These are phyloP conservation scores for Teleopsis dalmanni DNA, from an alignment of 1,140 invertebrate species.

Conservation along the genomic window DNA sequence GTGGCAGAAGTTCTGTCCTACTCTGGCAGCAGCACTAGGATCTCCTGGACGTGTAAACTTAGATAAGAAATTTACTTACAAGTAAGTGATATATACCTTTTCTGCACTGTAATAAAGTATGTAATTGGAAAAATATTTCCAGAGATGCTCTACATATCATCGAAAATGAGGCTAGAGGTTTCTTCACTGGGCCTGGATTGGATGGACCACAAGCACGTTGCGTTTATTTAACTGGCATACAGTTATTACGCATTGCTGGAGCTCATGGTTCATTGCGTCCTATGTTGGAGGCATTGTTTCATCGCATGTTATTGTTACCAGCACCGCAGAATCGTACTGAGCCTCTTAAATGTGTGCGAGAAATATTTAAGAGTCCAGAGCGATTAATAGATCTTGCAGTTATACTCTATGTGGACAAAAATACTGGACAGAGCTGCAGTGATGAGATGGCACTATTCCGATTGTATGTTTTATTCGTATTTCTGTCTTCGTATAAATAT, in stretches of 20 bases:
- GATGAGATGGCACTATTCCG: conserved; percentile 86
- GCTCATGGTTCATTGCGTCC: conserved; percentile 74
- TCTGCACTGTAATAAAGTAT: no score
- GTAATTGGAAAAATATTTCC: no score
- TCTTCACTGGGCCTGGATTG: conserved; percentile 39
- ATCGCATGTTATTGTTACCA: conserved; percentile 83
- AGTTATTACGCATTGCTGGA: conserved; percentile 78
- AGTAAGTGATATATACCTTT: conserved; percentile 20
- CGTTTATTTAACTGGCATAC: conserved; percentile 55
- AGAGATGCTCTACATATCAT: conserved; percentile 44
- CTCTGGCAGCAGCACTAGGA: conserved; percentile 77
- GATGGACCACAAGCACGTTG: conserved; percentile 42
- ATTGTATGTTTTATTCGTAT: conserved; percentile 56
- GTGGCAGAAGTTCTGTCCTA: conserved; percentile 88
- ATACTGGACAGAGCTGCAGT: conserved; percentile 64
- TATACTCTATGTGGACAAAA: conserved; percentile 64
- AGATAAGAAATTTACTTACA: conserved; percentile 44
- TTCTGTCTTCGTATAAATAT: background rate
- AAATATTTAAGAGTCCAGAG: conserved; percentile 64
- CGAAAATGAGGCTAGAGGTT: conserved; percentile 41
- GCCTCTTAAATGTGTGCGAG: conserved; percentile 71
- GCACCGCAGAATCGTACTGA: conserved; percentile 75
- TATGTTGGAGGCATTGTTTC: conserved; percentile 84
- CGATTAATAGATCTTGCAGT: conserved; percentile 65
- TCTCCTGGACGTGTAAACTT: conserved; percentile 53